Base-by-base conservation (phyloP, 2,113 vertebrate species). In the Dipodomys merriami region DNA sequence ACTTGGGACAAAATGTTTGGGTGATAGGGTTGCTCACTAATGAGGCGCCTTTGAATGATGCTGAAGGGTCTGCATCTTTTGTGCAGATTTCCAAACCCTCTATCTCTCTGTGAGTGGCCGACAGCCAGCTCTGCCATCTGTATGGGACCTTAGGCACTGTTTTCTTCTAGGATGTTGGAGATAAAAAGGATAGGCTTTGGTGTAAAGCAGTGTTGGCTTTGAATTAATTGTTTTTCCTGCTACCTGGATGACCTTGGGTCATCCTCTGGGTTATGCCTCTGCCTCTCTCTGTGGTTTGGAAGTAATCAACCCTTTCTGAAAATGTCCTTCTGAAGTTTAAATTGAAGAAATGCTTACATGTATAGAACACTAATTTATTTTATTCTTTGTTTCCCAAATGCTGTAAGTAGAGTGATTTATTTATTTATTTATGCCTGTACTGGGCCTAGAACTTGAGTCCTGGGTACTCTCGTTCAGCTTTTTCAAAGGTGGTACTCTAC, bases 301-400 rank as follows among this genome's bases (percentile, higher is more conserved):
- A 77, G 22, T 80, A 39, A 82, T 78, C 93, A 7, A 84, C 49
- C 53, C 39, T 82, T 22, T 33, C 57, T 71, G 0, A 1, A 20
- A 72, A 67, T 49, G 65, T 84, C 91, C 53, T 89, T 68, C 49
- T n/a, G 67, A 86, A 7, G 27, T 72, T 91, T 90, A 71, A 89
- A 35, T 76, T 67, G 92, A 74, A 30, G 60, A 90, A 76, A 57
- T 13, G 27, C 49, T 73, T 89, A 53, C 44, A 12, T 60, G 6
- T 62, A 5, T 90, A 3, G 74, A 73, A 76, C 29, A 68, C 30
- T 19, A 49, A 22, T 67, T 46, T 86, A 73, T 39, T 60, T 64
- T 64, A 53, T 16, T 39, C 46, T 87, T 79, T 46, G 22, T 83
- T 85, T 86, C 73, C n/a, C 13, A 68, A 88, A n/a, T 62, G 60